Evolutionary conservation across 64 coral and sea anemone genomes (phyloP), one percentile per base, ranked within the genome.

Genomic region (Dendronephthya gigantea): DNA sequence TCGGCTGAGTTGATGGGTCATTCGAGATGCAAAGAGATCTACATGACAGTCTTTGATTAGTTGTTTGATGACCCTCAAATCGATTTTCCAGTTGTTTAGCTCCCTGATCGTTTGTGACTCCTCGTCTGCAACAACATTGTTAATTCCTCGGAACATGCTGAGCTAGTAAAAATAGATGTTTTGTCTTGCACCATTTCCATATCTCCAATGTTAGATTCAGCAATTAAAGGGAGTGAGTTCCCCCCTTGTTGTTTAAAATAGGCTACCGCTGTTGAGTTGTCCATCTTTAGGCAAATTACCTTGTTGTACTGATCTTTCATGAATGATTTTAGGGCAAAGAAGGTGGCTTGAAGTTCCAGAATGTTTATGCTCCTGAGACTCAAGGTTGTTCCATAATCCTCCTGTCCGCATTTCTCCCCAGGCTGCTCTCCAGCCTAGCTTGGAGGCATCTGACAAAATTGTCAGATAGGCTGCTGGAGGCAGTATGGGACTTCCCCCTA

Each of bases 11-110:
- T 79, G 72, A 79, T 36, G 72, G 0, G 72, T 79, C 17, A 79
- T 29, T 3, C 72, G 72, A 25, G 84, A 62, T n/a, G 37, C 38
- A 62, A 62, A 35, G 38, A 85, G 84, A 85, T 85, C 84, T 37
- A 85, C 50, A 7, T 29, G 23, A 12, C 84, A 59, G 13, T 85
- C 25, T 35, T 14, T 29, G 49, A 85, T 51, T 12, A 85, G 36
- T 9, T 0, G 84, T 50, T 2, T 25, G 22, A 74, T 65, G 12
- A 50, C 69, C 40, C 23, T 16, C 2, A 68, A 39, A 48, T 87
- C 1, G 25, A 87, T 29, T 23, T 75, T 40, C 85, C 85, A 79
- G 11, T 87, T 68, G 85, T 70, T 87, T 6, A 31, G 40, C 12
- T 87, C 85, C 10, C 25, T 9, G 1, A 13, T 49, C 31, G 13